A percentile compares a stretch with the other conserved stretches of the same genome.
phyloP scores from a whole-genome alignment of 2,888 invertebrate genomes.

The Philhelius pedissequus region DNA sequence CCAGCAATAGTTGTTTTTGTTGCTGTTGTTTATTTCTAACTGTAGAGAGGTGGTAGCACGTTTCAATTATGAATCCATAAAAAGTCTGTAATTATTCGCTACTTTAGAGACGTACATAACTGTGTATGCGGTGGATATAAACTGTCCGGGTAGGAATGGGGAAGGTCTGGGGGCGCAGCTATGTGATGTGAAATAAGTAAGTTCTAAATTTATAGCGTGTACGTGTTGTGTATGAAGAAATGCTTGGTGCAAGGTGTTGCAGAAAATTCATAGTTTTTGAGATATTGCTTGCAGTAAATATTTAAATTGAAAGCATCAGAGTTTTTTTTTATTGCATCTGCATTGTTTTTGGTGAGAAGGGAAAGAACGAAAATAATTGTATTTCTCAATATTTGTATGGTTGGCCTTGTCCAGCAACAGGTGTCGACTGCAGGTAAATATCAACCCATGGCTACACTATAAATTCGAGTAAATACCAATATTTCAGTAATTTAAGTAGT shows the following conservation, averaged over 20 bases:
- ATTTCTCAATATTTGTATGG: too few species aligned
- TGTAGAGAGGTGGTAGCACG: conserved; percentile 55
- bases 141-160: background rate
- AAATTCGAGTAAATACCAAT: too few species aligned
- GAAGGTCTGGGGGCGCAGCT: background rate
- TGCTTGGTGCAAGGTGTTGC: background rate
- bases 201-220: conserved; percentile 33
- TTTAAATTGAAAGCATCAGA: background rate
- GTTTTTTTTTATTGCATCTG: background rate
- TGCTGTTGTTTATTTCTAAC: conserved; percentile 18
- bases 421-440: too few species aligned
- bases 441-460: too few species aligned
- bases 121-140: conserved; percentile 18
- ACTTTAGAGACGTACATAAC: conserved; percentile 38
- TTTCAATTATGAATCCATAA: conserved; percentile 68
- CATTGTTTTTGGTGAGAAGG: background rate
- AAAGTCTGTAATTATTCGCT: conserved; percentile 60
- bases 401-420: too few species aligned
- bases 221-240: conserved; percentile 21
- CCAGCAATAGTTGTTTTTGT: background rate
- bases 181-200: background rate
- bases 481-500: too few species aligned
- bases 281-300: background rate
- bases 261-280: background rate
- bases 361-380: too few species aligned